Conservation (phyloP, 2,888 invertebrate species). For the Mystacides longicornis region DNA sequence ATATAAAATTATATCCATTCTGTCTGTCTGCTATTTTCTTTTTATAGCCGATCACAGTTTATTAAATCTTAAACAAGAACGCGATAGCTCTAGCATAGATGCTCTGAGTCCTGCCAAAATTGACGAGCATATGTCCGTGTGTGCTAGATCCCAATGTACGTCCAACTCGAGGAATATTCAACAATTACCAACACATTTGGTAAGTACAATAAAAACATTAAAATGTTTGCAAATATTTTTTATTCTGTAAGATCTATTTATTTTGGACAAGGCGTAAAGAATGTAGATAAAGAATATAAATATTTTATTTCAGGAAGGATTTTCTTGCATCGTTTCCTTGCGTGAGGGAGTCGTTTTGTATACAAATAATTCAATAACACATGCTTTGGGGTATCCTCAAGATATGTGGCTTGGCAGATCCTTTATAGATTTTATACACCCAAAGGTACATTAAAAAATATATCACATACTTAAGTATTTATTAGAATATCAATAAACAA, state of each 20-base stretch:
- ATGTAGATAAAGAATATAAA: too few species aligned
- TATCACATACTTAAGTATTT: too few species aligned
- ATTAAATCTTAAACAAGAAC: not conserved
- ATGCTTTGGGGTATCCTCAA: conserved; percentile 67
- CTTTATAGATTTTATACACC: conserved; percentile 81
- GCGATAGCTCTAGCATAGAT: not conserved
- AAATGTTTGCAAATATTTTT: too few species aligned
- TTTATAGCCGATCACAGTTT: not conserved
- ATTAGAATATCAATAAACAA: too few species aligned
- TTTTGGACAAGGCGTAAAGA: too few species aligned
- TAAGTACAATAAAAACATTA: not conserved
- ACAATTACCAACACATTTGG: not conserved
- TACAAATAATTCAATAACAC: conserved; percentile 61
- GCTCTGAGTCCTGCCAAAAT: not conserved
- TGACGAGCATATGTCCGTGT: not conserved
- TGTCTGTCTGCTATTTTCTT: not conserved
- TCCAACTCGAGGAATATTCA: not conserved
- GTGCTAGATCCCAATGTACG: not conserved
- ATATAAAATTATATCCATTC: not conserved
- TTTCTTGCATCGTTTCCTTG: conserved; percentile 76
- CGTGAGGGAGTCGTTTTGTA: conserved; percentile 74
- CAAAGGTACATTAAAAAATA: too few species aligned
- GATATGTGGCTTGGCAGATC: conserved; percentile 82
- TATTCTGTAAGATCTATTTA: too few species aligned
- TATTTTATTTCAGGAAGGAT: conserved; percentile 52